Conservation (phyloP, 1,140 invertebrate genomes). For the Portunus trituberculatus region DNA sequence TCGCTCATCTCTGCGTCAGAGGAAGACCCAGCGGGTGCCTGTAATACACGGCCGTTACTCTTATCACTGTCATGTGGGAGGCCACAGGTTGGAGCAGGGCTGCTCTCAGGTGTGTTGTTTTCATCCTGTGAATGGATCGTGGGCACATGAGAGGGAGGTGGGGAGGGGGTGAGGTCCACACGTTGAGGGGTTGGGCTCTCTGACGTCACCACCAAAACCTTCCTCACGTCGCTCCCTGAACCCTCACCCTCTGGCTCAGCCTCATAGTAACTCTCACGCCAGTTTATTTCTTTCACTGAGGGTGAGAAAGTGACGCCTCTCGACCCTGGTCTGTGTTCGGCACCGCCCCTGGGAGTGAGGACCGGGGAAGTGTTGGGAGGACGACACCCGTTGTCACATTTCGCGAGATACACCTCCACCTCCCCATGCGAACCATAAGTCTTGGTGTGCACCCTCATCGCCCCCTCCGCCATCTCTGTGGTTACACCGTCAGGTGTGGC, state of each 20-base stretch:
- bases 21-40: slow-evolving; percentile 27
- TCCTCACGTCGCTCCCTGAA: slow-evolving; percentile 36
- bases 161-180: neutral
- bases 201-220: slow-evolving; percentile 59
- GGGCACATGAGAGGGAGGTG: neutral
- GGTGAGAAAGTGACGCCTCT: slow-evolving; percentile 73
- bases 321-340: slow-evolving; percentile 44
- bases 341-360: slow-evolving; percentile 62
- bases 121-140: neutral
- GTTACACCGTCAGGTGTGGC: neutral
- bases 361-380: slow-evolving; percentile 38
- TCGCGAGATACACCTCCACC: slow-evolving; percentile 70
- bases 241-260: slow-evolving; percentile 46
- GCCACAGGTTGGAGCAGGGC: neutral
- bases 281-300: slow-evolving; percentile 73
- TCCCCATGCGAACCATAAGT: slow-evolving; percentile 64
- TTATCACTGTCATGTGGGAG: neutral
- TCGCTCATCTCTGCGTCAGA: slow-evolving; percentile 48
- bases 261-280: slow-evolving; percentile 73
- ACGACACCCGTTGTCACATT: neutral
- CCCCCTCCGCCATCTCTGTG: slow-evolving; percentile 42
- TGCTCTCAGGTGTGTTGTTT: neutral
- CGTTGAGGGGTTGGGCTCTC: slow-evolving; percentile 54
- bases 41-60: slow-evolving; percentile 26
- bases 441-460: slow-evolving; percentile 55